Base-by-base conservation (phyloP, 2,797 vertebrate genomes). In the Pogonophryne albipinna region DNA sequence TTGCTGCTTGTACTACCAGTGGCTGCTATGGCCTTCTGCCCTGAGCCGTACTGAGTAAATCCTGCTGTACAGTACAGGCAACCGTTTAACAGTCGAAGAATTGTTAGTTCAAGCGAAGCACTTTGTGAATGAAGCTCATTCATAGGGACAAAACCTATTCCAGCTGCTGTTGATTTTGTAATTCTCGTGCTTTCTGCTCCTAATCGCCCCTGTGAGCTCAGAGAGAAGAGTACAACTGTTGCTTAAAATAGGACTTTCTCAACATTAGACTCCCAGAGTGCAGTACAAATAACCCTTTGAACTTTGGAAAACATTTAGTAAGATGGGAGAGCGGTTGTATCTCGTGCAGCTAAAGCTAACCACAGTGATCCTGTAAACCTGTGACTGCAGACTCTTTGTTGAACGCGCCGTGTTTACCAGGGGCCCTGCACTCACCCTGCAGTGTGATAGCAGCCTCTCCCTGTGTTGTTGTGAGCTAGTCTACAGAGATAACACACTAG, bases 101-200 rank as follows among this genome's bases (percentile, higher is more conserved):
- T 68, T 83, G 85, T 82, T 65, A n/a, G 55, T 38, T 79, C 34
- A 65, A 64, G 27, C 51, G 56, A 69, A 60, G 49, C 19, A 44
- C 62, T 78, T 77, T 85, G 49, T 92, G 83, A 90, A 91, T 90
- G 71, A 82, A 76, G 61, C 49, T 78, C 74, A 85, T 89, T 87
- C 83, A 91, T 58, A 44, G 41, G 6, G 27, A 79, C 67, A 71
- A 80, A 89, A 79, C 31, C n/a, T 52, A 62, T 80, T 79, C 74
- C 84, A 87, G 62, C 85, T 88, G 89, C 71, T 85, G 85, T 79
- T 89, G 82, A 76, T 88, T 72, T 77, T 74, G 86, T 58, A 75
- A 47, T 76, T 71, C 71, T 65, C 9, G 23, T 23, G 60, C 58
- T 83, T 87, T 84, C 71, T 79, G 63, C 80, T 85, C 34, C 60